Percentiles rank a stretch among this genome's conserved stretches.
Conservation (phyloP, 2,888 invertebrate species). For the Nasonia oneida region DNA sequence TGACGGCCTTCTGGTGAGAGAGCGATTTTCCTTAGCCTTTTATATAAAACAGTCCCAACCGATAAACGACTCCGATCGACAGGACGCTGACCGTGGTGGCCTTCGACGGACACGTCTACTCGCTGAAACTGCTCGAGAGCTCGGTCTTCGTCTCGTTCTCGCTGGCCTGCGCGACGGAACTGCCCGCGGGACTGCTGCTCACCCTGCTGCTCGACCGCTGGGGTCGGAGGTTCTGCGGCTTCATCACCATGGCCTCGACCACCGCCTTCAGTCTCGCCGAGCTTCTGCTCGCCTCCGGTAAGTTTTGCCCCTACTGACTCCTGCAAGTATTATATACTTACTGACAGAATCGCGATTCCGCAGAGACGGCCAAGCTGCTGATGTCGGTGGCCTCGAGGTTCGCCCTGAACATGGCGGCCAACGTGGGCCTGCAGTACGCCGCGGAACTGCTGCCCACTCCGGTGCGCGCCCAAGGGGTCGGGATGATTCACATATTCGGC, state of each 20-base stretch:
- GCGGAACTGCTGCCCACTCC: slow-evolving; percentile 93
- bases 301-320: too few species aligned
- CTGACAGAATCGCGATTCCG: neutral
- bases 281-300: slow-evolving; percentile 71
- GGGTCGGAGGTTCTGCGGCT: slow-evolving; percentile 91
- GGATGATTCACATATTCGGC: slow-evolving; percentile 93
- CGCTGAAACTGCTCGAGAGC: slow-evolving; percentile 89
- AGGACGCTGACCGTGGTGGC: slow-evolving; percentile 90
- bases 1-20: slow-evolving; percentile 70
- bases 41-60: neutral
- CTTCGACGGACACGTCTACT: slow-evolving; percentile 93
- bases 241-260: slow-evolving; percentile 88
- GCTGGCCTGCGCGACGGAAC: slow-evolving; percentile 89
- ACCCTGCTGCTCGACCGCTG: slow-evolving; percentile 88
- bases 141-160: slow-evolving; percentile 92
- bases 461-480: slow-evolving; percentile 92
- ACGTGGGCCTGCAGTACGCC: slow-evolving; percentile 93
- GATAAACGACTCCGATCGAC: neutral
- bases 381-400: slow-evolving; percentile 92
- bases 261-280: slow-evolving; percentile 86
- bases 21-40: neutral
- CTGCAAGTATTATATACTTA: too few species aligned
- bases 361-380: slow-evolving; percentile 86
- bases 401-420: slow-evolving; percentile 93
- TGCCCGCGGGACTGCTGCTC: slow-evolving; percentile 90